phyloP scores from a whole-genome alignment of 2,113 vertebrate species.

The Isichthys henryi region DNA sequence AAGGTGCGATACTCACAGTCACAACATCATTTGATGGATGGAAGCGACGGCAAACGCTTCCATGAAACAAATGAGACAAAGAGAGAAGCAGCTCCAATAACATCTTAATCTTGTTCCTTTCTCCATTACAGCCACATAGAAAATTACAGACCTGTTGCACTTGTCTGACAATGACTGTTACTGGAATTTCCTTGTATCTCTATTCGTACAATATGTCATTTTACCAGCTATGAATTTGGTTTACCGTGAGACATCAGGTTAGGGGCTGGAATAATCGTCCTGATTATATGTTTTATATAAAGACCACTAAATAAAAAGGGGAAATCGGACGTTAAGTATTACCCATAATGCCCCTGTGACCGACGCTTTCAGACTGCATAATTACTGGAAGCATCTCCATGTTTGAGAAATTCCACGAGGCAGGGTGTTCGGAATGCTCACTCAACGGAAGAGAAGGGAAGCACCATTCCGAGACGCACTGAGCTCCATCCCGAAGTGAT shows the following conservation, averaged over 20 bases:
- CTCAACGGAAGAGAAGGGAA: background rate
- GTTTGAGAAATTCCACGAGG: background rate
- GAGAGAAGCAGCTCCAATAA: background rate
- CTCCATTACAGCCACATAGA: background rate
- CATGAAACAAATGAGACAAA: background rate
- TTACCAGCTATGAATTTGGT: background rate
- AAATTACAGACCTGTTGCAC: background rate
- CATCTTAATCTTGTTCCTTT: background rate
- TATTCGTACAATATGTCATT: background rate
- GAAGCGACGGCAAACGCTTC: background rate
- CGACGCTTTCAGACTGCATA: background rate
- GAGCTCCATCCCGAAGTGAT: constrained; percentile 11
- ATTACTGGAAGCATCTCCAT: background rate
- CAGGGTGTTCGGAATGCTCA: background rate
- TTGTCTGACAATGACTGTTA: background rate
- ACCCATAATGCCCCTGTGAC: background rate
- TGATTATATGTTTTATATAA: background rate
- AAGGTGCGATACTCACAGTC: background rate
- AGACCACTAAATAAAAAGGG: background rate
- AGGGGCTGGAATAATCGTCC: background rate
- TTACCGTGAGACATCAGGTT: background rate
- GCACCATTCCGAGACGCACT: background rate
- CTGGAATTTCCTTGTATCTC: background rate
- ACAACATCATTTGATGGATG: background rate
- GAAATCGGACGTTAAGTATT: background rate